Evolutionary conservation across 2,113 vertebrate species (phyloP).

Genomic region (Eublepharis macularius): DNA sequence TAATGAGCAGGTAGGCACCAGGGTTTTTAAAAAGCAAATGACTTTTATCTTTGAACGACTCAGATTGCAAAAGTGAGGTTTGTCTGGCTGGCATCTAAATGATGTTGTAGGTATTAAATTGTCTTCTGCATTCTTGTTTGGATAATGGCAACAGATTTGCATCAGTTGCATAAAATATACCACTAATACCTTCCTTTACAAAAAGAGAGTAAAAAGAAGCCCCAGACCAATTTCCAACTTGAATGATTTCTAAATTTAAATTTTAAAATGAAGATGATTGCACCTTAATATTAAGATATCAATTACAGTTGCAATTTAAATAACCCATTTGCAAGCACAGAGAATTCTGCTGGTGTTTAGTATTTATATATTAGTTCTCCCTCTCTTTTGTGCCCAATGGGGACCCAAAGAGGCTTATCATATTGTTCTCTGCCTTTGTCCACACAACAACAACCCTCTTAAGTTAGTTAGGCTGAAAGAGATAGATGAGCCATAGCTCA

Average conservation of each 20-base stretch:
- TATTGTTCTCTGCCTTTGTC: no score
- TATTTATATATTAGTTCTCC: neutral
- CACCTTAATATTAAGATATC: neutral
- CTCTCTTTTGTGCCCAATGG: no score
- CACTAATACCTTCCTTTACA: neutral
- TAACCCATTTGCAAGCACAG: neutral
- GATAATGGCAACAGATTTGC: slow-evolving; percentile 50
- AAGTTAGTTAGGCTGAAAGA: no score
- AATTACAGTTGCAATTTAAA: no score
- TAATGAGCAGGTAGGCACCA: slow-evolving; percentile 28
- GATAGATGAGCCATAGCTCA: no score
- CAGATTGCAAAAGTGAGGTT: neutral
- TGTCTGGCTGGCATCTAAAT: slow-evolving; percentile 29
- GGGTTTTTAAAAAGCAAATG: slow-evolving; percentile 43
- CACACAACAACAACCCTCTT: no score
- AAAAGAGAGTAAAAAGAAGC: neutral
- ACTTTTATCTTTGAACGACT: slow-evolving; percentile 48
- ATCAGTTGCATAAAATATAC: slow-evolving; percentile 21
- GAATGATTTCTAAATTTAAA: neutral
- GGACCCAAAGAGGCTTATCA: no score
- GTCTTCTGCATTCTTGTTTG: slow-evolving; percentile 43
- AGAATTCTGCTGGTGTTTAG: neutral
- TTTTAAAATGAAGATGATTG: neutral
- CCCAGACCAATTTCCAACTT: neutral
- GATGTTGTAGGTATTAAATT: slow-evolving; percentile 38